A percentile compares a stretch with the other conserved stretches of the same genome.
Conservation (phyloP, 2,113 vertebrate genomes). For the Promerops cafer region DNA sequence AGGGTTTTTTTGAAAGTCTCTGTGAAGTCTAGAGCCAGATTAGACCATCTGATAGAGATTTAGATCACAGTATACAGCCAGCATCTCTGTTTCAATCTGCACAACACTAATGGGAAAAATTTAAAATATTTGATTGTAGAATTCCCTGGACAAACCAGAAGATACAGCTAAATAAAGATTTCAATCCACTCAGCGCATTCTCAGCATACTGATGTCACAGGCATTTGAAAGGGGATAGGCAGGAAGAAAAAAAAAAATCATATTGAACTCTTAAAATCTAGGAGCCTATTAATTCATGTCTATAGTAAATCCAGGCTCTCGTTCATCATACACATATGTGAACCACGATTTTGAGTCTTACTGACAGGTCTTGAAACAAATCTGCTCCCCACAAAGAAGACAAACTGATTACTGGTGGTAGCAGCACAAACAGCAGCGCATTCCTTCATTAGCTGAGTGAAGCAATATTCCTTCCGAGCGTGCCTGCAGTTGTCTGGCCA, state of each 20-base stretch:
- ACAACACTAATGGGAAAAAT: slow-evolving; percentile 16
- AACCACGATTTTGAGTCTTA: slow-evolving; percentile 25
- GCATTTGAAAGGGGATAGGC: neutral
- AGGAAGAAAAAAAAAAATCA: neutral
- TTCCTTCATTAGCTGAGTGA: neutral
- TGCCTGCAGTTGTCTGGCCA: neutral
- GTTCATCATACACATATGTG: neutral
- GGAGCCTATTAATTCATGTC: neutral
- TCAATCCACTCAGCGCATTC: slow-evolving; percentile 19
- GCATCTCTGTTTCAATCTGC: slow-evolving; percentile 59
- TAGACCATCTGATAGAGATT: slow-evolving; percentile 46
- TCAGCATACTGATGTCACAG: neutral
- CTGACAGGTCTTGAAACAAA: slow-evolving; percentile 36
- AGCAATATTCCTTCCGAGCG: neutral
- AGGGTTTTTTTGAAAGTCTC: slow-evolving; percentile 11
- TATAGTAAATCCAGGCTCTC: neutral
- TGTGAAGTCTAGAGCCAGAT: slow-evolving; percentile 11
- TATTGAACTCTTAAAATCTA: neutral
- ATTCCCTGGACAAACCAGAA: slow-evolving; percentile 31
- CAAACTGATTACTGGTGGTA: neutral
- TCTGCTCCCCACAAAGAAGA: neutral
- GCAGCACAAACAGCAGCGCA: neutral
- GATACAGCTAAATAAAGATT: slow-evolving; percentile 55
- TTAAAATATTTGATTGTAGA: slow-evolving; percentile 20
- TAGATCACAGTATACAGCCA: neutral